Conservation (phyloP, 1,140 invertebrate species). For the Drosophila fuyamai region DNA sequence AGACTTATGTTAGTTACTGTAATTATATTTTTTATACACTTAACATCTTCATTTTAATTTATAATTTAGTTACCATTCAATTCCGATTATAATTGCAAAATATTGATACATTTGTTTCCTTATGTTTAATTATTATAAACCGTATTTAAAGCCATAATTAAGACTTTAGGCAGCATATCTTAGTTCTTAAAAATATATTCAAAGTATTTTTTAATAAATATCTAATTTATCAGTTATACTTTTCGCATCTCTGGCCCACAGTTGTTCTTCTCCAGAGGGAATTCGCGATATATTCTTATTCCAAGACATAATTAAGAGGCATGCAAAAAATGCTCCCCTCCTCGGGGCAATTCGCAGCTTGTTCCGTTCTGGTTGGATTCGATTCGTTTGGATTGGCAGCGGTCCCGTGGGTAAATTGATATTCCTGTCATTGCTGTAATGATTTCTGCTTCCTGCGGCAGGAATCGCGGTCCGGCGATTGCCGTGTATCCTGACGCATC, state of each 20-base stretch:
- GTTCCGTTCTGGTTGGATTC: slow-evolving; percentile 38
- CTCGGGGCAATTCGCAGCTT: slow-evolving; percentile 37
- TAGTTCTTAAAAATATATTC: neutral
- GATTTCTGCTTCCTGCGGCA: slow-evolving; percentile 67
- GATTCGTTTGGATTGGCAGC: slow-evolving; percentile 35
- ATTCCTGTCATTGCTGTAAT: slow-evolving; percentile 76
- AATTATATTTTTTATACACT: neutral
- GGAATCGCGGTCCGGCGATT: slow-evolving; percentile 29
- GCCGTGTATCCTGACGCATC: slow-evolving; percentile 53
- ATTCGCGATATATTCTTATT: slow-evolving; percentile 37
- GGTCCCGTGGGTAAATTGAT: slow-evolving; percentile 72
- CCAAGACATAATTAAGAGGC: slow-evolving; percentile 63
- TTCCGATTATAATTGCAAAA: too few species aligned
- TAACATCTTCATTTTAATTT: too few species aligned
- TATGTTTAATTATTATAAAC: too few species aligned
- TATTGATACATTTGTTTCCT: too few species aligned
- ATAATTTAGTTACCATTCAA: too few species aligned
- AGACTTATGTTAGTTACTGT: slow-evolving; percentile 1
- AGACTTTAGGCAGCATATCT: too few species aligned
- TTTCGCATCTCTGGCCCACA: slow-evolving; percentile 14
- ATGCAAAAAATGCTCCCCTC: slow-evolving; percentile 22
- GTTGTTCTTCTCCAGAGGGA: neutral
- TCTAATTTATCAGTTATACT: neutral
- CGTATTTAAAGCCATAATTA: too few species aligned
- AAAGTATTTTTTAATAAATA: too few species aligned